These are phyloP conservation scores for Botia kubotai DNA, from an alignment of 2,797 vertebrate species.

Conservation along the genomic window DNA sequence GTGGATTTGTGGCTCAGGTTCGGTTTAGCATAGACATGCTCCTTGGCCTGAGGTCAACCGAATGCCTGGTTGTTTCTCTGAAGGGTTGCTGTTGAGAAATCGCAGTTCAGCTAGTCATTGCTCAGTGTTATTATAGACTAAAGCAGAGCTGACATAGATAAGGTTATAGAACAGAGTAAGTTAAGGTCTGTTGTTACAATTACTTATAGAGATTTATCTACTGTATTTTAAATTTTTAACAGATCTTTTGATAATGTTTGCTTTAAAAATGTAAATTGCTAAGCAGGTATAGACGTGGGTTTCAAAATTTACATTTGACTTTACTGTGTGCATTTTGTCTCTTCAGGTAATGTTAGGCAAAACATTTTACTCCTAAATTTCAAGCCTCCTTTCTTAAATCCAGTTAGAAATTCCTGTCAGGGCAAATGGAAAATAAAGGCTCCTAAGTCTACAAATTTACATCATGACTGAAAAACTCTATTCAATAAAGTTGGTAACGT, in stretches of 20 bases:
- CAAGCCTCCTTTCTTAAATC: not conserved
- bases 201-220: too few relatives aligned
- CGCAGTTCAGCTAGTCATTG: slow-evolving; percentile 26
- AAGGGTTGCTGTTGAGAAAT: slow-evolving; percentile 1
- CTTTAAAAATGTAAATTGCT: not conserved
- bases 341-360: too few relatives aligned
- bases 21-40: slow-evolving; percentile 2
- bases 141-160: not conserved
- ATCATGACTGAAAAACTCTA: not conserved
- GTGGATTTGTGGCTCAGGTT: slow-evolving; percentile 34
- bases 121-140: not conserved
- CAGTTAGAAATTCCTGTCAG: not conserved
- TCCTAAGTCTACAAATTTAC: not conserved
- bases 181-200: too few relatives aligned
- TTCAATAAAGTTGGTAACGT: not conserved
- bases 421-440: not conserved
- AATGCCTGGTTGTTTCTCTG: slow-evolving; percentile 3
- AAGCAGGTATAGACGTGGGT: not conserved
- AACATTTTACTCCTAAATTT: not conserved
- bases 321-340: not conserved
- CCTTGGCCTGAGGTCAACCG: not conserved
- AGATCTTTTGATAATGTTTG: not conserved
- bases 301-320: not conserved
- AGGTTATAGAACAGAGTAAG: not conserved
- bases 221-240: too few relatives aligned